Evolutionary conservation across 2,888 invertebrate species (phyloP), one percentile per base, ranked within the genome.

Genomic region (Dynastes grantii): DNA sequence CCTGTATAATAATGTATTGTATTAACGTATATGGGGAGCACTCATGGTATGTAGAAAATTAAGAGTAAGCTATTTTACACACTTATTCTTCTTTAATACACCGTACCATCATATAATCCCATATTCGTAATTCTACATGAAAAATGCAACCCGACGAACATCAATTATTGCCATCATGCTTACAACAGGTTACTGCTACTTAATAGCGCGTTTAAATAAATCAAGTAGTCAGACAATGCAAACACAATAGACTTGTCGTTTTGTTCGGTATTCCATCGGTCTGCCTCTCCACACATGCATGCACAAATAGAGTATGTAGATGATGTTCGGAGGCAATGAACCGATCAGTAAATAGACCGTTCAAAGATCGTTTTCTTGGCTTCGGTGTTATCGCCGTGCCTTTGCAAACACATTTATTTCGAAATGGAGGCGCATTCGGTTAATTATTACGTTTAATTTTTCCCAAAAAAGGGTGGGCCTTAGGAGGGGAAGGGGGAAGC

Each of bases 151-250:
- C 9, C 45, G 6, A 2, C 45, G 45, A 11, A 45, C 45, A 11
- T 8, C 45, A 45, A 45, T 11, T 45, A 45, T 8, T 45, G 11
- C 45, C 11, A 45, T 45, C 45, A 45, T 6, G 8, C n/a, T 2
- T 9, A 68, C 29, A 68, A 8, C 22, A 68, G 51, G 51, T 51
- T 68, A 45, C 29, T 8, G 45, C 45, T 45, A 45, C 45, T 45
- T 68, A 68, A 22, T 51, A 68, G 49, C 68, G 29, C 49, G 51
- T 11, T 2, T 51, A 68, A 22, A 68, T 68, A 68, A 70, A 77
- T 77, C 77, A 71, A 77, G 49, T 82, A 83, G 83, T 83, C 64
- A 71, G 63, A 77, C 64, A 71, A 71, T 77, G 49, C 53, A 71
- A 67, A 71, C 37, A 77, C 37, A 55, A 16, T 37, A 58, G 27